Evolutionary conservation across 35 echinoderm and acorn worm genomes (phyloP), one percentile per base, ranked within the genome.

Genomic region (Chiridota heheva): DNA sequence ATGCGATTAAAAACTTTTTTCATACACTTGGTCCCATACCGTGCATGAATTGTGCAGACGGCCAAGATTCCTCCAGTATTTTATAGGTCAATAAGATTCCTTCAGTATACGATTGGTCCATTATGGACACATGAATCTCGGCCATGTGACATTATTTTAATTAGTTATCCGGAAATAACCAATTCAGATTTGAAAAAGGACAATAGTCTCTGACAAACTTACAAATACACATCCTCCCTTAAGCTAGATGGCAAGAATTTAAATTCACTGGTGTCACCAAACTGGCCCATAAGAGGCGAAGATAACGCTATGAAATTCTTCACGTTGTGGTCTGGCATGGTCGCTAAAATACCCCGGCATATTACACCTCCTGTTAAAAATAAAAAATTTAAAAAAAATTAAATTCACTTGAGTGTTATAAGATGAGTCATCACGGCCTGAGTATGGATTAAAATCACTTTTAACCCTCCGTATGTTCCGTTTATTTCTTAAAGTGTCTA

Each of bases 211-310:
- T n/a, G n/a, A n/a, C n/a, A n/a, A n/a, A 35, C 75, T 16, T 78
- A 78, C 75, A 30, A 60, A 58, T 78, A 78, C 28, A 78, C 35
- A 40, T 78, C 75, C 5, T 61, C 46, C 36, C 75, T 58, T 27
- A 61, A 40, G 8, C 41, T 8, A 12, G 53, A 10, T 20, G 75
- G 75, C 5, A 78, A 4, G 10, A 78, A 78, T 20, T 60, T 40
- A 17, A 78, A 61, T 17, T 20, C 36, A 33, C 33, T 78, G 10
- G 57, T 79, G 83, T 73, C 88, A 29, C 88, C 88, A 71, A 78
- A 91, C 49, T 91, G 88, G 7, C 88, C 88, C 88, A 91, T 91
- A 29, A 67, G 73, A 1, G 88, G 88, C 20, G 81, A 69, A 6
- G 88, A 91, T 24, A 91, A 73, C 5, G 82, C 82, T n/a, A 91